A percentile compares a stretch with the other conserved stretches of the same genome.
These are phyloP conservation scores for Motacilla tschutschensis DNA, from an alignment of 2,113 vertebrate species.

Conservation along the genomic window DNA sequence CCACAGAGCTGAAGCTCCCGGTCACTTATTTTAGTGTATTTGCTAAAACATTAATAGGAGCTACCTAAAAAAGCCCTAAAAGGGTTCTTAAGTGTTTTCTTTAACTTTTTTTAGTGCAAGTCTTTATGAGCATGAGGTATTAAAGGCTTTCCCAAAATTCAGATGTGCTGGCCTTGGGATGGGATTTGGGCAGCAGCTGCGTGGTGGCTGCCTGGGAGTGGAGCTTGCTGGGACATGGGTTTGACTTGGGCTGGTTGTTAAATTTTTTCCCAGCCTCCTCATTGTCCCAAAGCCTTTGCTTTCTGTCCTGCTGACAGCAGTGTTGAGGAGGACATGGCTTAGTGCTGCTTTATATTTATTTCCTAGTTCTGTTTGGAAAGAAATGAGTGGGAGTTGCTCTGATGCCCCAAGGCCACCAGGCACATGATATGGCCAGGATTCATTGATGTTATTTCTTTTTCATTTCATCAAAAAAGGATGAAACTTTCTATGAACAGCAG, in stretches of 20 bases:
- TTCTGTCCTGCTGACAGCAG: background rate
- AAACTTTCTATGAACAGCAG: background rate
- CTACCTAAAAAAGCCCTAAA: background rate
- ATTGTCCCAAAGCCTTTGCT: background rate
- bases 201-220: background rate
- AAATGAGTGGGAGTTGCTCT: background rate
- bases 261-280: background rate
- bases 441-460: background rate
- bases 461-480: background rate
- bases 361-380: background rate
- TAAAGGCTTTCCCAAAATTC: background rate
- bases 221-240: background rate
- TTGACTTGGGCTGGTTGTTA: background rate
- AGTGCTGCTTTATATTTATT: background rate
- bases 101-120: background rate
- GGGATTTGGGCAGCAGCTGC: background rate
- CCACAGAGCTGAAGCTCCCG: accelerated
- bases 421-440: background rate
- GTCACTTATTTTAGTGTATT: background rate
- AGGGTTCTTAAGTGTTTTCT: background rate
- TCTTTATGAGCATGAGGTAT: background rate
- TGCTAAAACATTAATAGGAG: background rate
- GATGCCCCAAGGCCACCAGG: background rate
- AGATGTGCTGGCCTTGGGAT: background rate
- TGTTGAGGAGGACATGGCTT: background rate